Evolutionary conservation across 2,888 invertebrate genomes (phyloP), one percentile per base, ranked within the genome.

Genomic region (Brenthis hecate): DNA sequence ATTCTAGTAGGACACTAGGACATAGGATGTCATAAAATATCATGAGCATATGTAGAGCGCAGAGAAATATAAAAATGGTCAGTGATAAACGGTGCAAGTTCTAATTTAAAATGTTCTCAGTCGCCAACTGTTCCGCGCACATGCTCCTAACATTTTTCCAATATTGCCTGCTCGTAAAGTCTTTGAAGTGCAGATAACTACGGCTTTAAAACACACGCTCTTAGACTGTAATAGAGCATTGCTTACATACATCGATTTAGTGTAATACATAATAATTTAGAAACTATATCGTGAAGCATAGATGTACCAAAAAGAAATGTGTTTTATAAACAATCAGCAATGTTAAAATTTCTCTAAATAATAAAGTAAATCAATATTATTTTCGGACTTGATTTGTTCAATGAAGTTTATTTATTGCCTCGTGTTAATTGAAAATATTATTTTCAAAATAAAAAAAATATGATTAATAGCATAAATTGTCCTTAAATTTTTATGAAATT

Each of bases 121-220:
- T 73, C 72, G 78, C 77, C 80, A 83, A 81, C 81, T 76, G 80
- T 78, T 77, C 76, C 72, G 75, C 70, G 72, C 89, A 89, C 83
- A 85, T 89, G 88, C 80, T 75, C 64, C 79, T 75, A 86, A 86
- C 85, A 87, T 85, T 88, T 89, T 89, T 87, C 89, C 86, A 82
- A 89, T 89, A 90, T 80, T 77, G 82, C 74, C 78, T 69, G 81
- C 75, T 86, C 86, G 82, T 87, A 88, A 89, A 88, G 74, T 80
- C 73, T 77, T 67, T 71, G 73, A 75, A 78, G 78, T 78, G 77
- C 75, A 72, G 78, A 75, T 73, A 74, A 68, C 69, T 74, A 71
- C 67, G 78, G 79, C 80, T 80, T 85, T 83, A 78, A 79, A 82
- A 74, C 67, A 72, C 62, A 70, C 64, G 66, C 71, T 71, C 56